Evolutionary conservation across 1,140 invertebrate genomes (phyloP), one percentile per base, ranked within the genome.

Genomic region (Achroia grisella): DNA sequence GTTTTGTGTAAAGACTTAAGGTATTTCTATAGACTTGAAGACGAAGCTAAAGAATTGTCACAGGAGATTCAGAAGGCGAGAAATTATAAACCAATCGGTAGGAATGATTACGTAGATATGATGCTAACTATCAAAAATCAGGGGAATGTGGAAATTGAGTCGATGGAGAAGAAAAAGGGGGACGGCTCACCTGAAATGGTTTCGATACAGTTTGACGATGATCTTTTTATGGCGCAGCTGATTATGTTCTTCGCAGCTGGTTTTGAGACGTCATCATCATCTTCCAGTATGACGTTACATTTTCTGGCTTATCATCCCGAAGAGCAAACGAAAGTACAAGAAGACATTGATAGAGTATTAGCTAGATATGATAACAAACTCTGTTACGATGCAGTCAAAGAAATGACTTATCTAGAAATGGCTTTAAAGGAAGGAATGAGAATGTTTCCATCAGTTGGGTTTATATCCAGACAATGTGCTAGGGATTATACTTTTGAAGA

Each of bases 381-480:
- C 0, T 88, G 77, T 23, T 90, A 89, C 53, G 89, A 90, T n/a
- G 72, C 74, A 13, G 39, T 91, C 0, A 71, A 81, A 10, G 85
- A 88, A 10, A 86, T 92, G 75, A 80, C 73, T 0, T 91, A 89
- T 49, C 56, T 91, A 54, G 40, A 47, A n/a, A 46, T 43, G 39
- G 48, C 44, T 13, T 59, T 56, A 35, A 51, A 47, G 37, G 63
- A 66, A 42, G 30, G 47, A 2, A 60, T 87, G 8, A 61, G 88
- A 10, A 78, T 77, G 36, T 80, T 88, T 57, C 77, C 88, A 0
- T 54, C 81, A 4, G 14, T 84, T 1, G 40, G 77, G 0, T 50
- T 67, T 10, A 40, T 88, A 1, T 46, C 70, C 9, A 54, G 88
- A 13, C 36, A 61, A 15, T 65, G 72, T 10, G 72, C 58, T 1